Evolutionary conservation across 2,888 invertebrate species (phyloP).

Genomic region (Bellardia pandia): DNA sequence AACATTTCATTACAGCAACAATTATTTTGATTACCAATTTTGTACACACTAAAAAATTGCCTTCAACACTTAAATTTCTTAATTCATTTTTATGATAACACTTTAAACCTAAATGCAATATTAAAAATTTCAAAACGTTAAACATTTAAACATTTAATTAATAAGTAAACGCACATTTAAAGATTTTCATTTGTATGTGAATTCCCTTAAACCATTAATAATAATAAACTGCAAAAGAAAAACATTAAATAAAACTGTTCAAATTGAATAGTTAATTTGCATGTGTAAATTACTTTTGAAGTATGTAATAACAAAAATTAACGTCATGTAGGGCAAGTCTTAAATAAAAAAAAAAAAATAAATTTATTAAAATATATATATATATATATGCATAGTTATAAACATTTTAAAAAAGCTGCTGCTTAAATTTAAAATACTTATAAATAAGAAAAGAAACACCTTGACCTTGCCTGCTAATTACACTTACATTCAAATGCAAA

Average conservation of each 20-base stretch:
- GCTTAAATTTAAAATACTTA: background rate
- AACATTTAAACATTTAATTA: slow-evolving; percentile 1
- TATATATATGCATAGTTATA: slow-evolving; percentile 1
- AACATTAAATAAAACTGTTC: background rate
- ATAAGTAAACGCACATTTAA: too few species aligned
- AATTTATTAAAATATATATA: background rate
- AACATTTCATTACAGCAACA: too few species aligned
- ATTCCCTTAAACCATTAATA: background rate
- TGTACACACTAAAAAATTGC: too few species aligned
- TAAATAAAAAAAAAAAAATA: background rate
- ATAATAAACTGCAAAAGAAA: background rate
- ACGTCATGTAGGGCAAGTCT: background rate
- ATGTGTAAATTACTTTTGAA: background rate
- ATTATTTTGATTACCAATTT: too few species aligned
- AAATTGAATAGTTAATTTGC: background rate
- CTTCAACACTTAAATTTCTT: background rate
- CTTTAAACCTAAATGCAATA: background rate
- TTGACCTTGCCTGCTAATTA: slow-evolving; percentile 56
- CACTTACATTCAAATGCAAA: slow-evolving; percentile 2
- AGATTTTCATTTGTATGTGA: background rate
- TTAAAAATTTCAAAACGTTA: background rate
- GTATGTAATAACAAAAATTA: background rate
- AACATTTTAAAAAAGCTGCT: background rate
- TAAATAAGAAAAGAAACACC: slow-evolving; percentile 15
- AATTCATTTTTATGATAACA: background rate